Evolutionary conservation across 2,113 vertebrate genomes (phyloP), one percentile per base, ranked within the genome.

Genomic region (Anhinga rufa): DNA sequence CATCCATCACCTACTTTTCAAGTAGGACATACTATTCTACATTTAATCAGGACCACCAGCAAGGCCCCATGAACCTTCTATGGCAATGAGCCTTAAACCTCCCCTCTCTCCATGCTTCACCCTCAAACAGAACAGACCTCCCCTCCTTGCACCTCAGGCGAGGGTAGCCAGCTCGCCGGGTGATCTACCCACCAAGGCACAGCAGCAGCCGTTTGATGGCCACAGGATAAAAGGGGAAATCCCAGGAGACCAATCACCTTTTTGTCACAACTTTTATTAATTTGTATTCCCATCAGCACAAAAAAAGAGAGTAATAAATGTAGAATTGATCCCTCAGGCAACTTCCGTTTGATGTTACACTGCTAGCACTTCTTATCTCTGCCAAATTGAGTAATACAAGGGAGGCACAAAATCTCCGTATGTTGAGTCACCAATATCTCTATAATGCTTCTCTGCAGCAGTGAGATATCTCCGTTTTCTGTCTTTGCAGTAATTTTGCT

Each of bases 131-230:
- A 81, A 62, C 1, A 3, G 46, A 48, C 6, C 5, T 74, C 12
- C 40, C 9, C 40, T 66, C 34, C 15, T 83, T 3, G 1, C 49
- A 14, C 14, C 65, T 57, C 1, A 1, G 46, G 60, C 0, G 2
- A 57, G 38, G 52, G 29, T 29, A 29, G 44, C 44, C 44, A 44
- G 44, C 42, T 86, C 6, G 0, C 20, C 4, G 7, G 36, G 52
- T 54, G 26, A 32, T 71, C 32, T 68, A 32, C 17, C 55, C 34
- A 24, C 20, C 17, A 12, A 12, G 38, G 46, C 46, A 32, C 2
- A 5, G 48, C 28, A 58, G 61, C 3, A 6, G 32, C 65, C 3
- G 2, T 40, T 61, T 44, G 28, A 32, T 76, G 62, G 52, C 6
- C 29, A 34, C 1, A 7, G 58, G 15, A 36, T 61, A 36, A 92